Conservation (phyloP, 1,140 invertebrate genomes). For the Nephila pilipes region DNA sequence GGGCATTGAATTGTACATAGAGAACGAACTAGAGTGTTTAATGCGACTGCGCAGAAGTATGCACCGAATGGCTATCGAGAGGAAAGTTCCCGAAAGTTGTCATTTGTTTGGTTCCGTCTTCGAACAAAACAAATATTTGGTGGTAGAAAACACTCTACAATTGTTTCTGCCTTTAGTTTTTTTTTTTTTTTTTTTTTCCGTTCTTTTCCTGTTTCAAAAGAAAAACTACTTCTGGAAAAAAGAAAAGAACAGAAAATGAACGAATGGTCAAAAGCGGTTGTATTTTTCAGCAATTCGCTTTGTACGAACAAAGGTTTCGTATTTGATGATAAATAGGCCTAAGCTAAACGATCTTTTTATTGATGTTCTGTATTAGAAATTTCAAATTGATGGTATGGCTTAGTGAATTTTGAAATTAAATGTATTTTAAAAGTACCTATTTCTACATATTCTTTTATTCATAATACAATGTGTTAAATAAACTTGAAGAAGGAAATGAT, state of each 20-base stretch:
- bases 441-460: neutral
- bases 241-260: neutral
- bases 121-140: conserved; percentile 42
- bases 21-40: neutral
- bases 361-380: neutral
- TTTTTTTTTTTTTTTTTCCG: neutral
- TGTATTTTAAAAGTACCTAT: neutral
- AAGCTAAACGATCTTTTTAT: neutral
- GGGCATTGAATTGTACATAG: conserved; percentile 15
- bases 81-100: conserved; percentile 38
- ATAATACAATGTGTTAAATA: too few species aligned
- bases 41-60: neutral
- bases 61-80: neutral
- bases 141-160: conserved; percentile 8
- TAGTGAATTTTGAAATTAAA: neutral
- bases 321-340: neutral
- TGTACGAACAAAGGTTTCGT: neutral
- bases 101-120: conserved; percentile 33
- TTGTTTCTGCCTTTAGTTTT: neutral
- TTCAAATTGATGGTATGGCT: neutral
- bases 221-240: neutral
- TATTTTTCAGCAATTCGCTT: neutral
- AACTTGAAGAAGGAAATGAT: too few species aligned
- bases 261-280: neutral
- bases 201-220: neutral